A percentile compares a stretch with the other conserved stretches of the same genome.
These are phyloP conservation scores for Agonopterix alstromeriana DNA, from an alignment of 2,888 invertebrate species.

Conservation along the genomic window DNA sequence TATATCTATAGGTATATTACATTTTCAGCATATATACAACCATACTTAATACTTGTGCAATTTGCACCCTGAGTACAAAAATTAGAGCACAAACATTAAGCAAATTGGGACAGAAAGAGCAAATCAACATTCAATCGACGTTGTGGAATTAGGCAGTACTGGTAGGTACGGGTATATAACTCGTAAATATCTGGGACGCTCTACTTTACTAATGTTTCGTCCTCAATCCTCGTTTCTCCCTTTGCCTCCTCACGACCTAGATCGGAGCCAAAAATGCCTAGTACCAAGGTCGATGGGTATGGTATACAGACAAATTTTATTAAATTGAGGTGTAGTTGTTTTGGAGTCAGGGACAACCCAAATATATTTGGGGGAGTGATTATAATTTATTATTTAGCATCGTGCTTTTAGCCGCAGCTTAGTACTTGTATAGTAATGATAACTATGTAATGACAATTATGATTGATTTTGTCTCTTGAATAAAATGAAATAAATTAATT, in stretches of 20 bases:
- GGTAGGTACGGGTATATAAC: conserved; percentile 10
- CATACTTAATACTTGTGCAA: too few species aligned
- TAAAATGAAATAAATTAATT: too few species aligned
- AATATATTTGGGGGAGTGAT: neutral
- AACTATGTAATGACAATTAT: too few species aligned
- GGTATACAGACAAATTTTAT: conserved; percentile 12
- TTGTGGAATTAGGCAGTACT: neutral
- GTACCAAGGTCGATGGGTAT: conserved; percentile 36
- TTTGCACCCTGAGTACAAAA: too few species aligned
- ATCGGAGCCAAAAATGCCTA: conserved; percentile 45
- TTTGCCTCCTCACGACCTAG: conserved; percentile 44
- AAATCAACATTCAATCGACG: conserved; percentile 12
- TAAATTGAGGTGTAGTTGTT: conserved; percentile 4
- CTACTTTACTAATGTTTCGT: conserved; percentile 4
- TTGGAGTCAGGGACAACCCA: conserved; percentile 9
- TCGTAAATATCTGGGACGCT: conserved; percentile 25
- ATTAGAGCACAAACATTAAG: too few species aligned
- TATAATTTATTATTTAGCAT: too few species aligned
- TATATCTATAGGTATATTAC: too few species aligned
- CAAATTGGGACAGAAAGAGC: conserved; percentile 19
- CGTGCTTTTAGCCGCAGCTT: too few species aligned
- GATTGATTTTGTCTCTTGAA: too few species aligned
- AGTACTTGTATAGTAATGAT: too few species aligned
- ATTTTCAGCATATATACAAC: too few species aligned
- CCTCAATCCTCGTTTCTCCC: conserved; percentile 19